Evolutionary conservation across 2,888 invertebrate species (phyloP).

Genomic region (Ctenicera cuprea): DNA sequence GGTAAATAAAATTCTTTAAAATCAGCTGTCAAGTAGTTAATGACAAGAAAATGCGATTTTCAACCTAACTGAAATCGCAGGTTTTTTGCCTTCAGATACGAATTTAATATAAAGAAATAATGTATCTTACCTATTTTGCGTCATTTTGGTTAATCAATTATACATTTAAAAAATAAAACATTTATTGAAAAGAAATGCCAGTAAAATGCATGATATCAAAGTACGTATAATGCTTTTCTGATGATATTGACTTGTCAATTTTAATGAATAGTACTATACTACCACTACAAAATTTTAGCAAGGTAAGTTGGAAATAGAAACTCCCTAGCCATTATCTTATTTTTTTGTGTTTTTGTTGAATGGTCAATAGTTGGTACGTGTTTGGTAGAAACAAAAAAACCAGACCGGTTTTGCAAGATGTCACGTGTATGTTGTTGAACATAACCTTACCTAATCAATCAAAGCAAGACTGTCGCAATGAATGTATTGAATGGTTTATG

Average conservation of each 20-base stretch:
- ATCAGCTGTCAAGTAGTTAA: constrained; percentile 29
- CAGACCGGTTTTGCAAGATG: constrained; percentile 4
- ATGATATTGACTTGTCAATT: constrained; percentile 23
- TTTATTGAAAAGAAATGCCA: constrained; percentile 35
- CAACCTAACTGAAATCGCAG: constrained; percentile 12
- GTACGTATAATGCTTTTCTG: no score
- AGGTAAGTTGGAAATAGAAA: not conserved
- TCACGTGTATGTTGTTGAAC: constrained; percentile 11
- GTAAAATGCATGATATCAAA: constrained; percentile 35
- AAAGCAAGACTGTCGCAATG: constrained; percentile 13
- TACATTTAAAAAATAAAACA: constrained; percentile 22
- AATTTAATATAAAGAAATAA: not conserved
- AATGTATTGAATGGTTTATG: not conserved
- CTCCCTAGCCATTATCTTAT: not conserved
- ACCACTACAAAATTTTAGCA: constrained; percentile 9
- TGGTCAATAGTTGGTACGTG: not conserved
- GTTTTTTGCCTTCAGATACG: not conserved
- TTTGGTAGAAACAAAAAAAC: not conserved
- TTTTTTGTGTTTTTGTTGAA: no score
- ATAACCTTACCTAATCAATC: constrained; percentile 20
- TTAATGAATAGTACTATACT: not conserved
- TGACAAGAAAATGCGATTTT: constrained; percentile 19
- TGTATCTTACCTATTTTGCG: constrained; percentile 60
- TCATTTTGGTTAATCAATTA: constrained; percentile 54
- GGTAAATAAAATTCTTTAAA: constrained; percentile 19